These are phyloP conservation scores for Crotalus horridus DNA, from an alignment of 2,113 vertebrate genomes.

Conservation along the genomic window DNA sequence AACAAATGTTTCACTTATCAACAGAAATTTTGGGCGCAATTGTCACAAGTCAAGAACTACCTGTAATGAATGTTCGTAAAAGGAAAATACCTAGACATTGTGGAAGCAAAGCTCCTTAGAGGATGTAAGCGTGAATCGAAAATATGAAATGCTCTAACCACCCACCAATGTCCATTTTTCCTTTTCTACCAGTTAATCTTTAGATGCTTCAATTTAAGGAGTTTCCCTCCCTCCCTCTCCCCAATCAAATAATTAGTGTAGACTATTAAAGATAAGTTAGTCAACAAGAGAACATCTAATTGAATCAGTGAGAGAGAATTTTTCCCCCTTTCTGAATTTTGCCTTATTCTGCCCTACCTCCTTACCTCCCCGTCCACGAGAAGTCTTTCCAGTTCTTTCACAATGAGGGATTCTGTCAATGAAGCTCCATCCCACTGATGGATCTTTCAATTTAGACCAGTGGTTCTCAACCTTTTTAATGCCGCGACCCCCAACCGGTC, in stretches of 20 bases:
- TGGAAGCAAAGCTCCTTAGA: background rate
- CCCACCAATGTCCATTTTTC: background rate
- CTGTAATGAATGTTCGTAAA: background rate
- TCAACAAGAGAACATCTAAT: background rate
- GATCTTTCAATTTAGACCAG: background rate
- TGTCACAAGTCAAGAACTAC: background rate
- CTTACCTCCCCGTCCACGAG: background rate
- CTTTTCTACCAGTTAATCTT: background rate
- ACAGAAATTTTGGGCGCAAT: background rate
- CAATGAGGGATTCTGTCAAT: background rate
- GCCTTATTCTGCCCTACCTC: background rate
- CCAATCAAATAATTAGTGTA: background rate
- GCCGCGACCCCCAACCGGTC: no score
- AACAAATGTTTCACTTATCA: background rate
- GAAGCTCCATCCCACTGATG: background rate
- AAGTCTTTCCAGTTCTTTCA: background rate
- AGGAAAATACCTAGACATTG: background rate
- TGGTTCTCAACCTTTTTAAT: no score
- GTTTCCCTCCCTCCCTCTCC: background rate
- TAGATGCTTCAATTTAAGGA: background rate
- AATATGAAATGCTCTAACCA: background rate
- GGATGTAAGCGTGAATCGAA: background rate
- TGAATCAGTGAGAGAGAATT: background rate
- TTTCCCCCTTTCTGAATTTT: background rate
- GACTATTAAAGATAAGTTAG: background rate